A percentile compares a stretch with the other conserved stretches of the same genome.
These are phyloP conservation scores for Hystrix cristata DNA, from an alignment of 2,113 vertebrate species.

Conservation along the genomic window DNA sequence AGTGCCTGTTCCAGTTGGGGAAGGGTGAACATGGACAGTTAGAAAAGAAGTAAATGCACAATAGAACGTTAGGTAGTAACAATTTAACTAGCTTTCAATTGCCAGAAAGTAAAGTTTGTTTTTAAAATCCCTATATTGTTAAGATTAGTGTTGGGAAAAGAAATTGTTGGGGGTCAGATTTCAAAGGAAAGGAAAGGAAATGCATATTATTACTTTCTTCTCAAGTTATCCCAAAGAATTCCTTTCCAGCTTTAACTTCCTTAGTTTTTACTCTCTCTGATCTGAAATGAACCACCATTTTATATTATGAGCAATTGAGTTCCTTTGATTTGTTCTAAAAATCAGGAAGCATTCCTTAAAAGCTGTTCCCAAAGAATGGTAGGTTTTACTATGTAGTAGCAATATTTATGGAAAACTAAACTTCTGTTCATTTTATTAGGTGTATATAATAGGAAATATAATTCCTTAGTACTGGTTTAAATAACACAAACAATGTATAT, in stretches of 20 bases:
- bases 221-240: background rate
- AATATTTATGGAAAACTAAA: slow-evolving; percentile 46
- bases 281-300: background rate
- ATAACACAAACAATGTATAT: background rate
- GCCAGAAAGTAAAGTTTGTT: background rate
- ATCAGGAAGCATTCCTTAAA: slow-evolving; percentile 37
- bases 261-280: slow-evolving; percentile 7
- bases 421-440: background rate
- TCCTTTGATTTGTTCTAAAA: slow-evolving; percentile 47
- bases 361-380: slow-evolving; percentile 34
- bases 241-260: slow-evolving; percentile 25
- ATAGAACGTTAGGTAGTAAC: background rate
- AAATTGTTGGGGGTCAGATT: background rate
- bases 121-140: slow-evolving; percentile 23
- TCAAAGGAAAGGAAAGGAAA: slow-evolving; percentile 11
- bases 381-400: background rate
- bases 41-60: background rate
- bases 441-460: background rate
- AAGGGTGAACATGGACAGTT: background rate
- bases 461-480: slow-evolving; percentile 46
- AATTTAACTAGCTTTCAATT: slow-evolving; percentile 24
- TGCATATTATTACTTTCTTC: background rate
- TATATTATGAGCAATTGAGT: background rate
- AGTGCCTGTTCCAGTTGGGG: background rate
- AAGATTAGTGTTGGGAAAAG: background rate